phyloP scores from a whole-genome alignment of 2,113 vertebrate species.

The Fukomys damarensis region DNA sequence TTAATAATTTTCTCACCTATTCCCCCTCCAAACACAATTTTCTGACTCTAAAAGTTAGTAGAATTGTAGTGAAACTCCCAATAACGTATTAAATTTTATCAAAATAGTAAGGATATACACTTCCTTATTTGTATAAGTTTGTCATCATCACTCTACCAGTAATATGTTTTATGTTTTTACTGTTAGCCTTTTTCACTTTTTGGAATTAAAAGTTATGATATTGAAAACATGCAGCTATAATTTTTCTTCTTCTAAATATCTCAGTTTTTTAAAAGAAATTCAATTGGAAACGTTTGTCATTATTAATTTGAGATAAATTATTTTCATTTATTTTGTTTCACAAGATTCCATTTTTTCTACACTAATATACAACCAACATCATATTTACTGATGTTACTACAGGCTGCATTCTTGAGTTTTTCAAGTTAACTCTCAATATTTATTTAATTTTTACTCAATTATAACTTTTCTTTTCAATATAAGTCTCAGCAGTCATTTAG shows the following conservation, averaged over 20 bases:
- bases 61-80: background rate
- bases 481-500: background rate
- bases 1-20: background rate
- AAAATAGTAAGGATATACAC: background rate
- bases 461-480: background rate
- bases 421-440: background rate
- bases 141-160: background rate
- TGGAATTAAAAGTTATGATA: background rate
- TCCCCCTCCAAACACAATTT: background rate
- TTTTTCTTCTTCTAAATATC: background rate
- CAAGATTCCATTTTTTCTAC: background rate
- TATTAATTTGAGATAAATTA: background rate
- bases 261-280: background rate
- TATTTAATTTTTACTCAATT: background rate
- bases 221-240: background rate
- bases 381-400: constrained; percentile 23
- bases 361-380: background rate
- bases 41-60: background rate
- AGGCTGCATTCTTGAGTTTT: background rate
- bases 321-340: background rate
- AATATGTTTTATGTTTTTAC: background rate
- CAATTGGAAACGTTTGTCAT: background rate
- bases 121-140: background rate
- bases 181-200: background rate
- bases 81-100: background rate